Conservation (phyloP, 1,140 invertebrate species). For the Drosophila nikananu region DNA sequence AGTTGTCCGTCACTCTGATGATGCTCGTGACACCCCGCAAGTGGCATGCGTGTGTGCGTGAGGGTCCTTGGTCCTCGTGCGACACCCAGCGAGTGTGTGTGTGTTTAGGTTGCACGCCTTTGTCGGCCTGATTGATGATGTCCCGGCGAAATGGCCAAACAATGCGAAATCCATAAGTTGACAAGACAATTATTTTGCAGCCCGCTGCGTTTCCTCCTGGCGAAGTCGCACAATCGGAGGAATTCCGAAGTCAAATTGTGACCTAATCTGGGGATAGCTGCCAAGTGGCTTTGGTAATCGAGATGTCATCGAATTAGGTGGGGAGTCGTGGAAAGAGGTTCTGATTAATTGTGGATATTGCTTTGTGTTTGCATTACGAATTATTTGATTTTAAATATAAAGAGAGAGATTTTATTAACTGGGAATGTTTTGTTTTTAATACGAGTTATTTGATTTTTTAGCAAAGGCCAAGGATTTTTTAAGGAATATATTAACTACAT, state of each 20-base stretch:
- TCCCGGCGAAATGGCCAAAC: slow-evolving; percentile 39
- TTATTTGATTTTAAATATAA: not conserved
- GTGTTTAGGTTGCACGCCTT: slow-evolving; percentile 24
- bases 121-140: slow-evolving; percentile 46
- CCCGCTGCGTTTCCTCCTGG: slow-evolving; percentile 4
- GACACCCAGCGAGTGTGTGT: slow-evolving; percentile 1
- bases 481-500: too few species aligned
- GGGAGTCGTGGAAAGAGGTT: too few species aligned
- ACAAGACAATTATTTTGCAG: slow-evolving; percentile 50
- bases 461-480: too few species aligned
- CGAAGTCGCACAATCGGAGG: not conserved
- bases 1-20: slow-evolving; percentile 48
- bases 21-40: slow-evolving; percentile 51
- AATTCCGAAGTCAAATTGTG: slow-evolving; percentile 28
- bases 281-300: slow-evolving; percentile 20
- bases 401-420: too few species aligned
- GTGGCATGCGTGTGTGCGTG: slow-evolving; percentile 20
- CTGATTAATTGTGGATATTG: not conserved
- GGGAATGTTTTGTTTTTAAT: too few species aligned
- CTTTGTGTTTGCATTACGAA: accelerated
- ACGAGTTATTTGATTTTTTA: not conserved
- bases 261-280: slow-evolving; percentile 11
- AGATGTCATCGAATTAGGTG: slow-evolving; percentile 15
- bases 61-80: slow-evolving; percentile 4
- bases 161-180: slow-evolving; percentile 53